These are phyloP conservation scores for Megatriorchis doriae DNA, from an alignment of 2,113 vertebrate genomes.

Conservation along the genomic window DNA sequence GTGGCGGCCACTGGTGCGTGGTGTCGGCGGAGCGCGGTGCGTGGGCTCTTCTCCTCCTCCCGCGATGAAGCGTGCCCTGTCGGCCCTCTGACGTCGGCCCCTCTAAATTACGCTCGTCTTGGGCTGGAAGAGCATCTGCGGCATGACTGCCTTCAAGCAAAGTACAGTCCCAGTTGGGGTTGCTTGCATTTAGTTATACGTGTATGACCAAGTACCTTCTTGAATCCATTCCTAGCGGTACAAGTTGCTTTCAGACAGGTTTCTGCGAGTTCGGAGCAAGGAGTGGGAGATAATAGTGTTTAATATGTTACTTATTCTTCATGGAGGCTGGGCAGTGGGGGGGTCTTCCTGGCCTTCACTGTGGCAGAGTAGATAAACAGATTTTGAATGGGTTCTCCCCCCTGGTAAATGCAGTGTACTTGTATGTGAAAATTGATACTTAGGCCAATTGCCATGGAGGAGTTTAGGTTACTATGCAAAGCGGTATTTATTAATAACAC, in stretches of 20 bases:
- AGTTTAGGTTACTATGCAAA: background rate
- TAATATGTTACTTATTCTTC: background rate
- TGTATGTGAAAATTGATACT: background rate
- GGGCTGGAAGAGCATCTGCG: background rate
- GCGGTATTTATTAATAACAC: background rate
- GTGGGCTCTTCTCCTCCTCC: rapidly evolving
- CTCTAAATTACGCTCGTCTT: background rate
- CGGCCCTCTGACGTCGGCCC: rapidly evolving
- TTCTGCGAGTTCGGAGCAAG: background rate
- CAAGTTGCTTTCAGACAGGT: background rate
- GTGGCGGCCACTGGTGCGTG: rapidly evolving
- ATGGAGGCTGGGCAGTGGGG: background rate
- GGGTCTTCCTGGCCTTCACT: background rate
- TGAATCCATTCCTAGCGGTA: background rate
- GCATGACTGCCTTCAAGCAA: background rate
- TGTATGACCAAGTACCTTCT: background rate
- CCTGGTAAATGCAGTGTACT: background rate
- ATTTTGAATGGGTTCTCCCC: background rate
- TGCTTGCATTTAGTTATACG: background rate
- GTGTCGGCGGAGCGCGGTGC: rapidly evolving
- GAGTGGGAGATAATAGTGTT: background rate
- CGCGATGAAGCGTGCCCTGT: rapidly evolving
- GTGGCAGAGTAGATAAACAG: background rate
- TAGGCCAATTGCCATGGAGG: background rate
- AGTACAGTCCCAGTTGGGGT: rapidly evolving